A percentile compares a stretch with the other conserved stretches of the same genome.
phyloP scores from a whole-genome alignment of 1,140 invertebrate genomes.

The Pogonognathellus flavescens region DNA sequence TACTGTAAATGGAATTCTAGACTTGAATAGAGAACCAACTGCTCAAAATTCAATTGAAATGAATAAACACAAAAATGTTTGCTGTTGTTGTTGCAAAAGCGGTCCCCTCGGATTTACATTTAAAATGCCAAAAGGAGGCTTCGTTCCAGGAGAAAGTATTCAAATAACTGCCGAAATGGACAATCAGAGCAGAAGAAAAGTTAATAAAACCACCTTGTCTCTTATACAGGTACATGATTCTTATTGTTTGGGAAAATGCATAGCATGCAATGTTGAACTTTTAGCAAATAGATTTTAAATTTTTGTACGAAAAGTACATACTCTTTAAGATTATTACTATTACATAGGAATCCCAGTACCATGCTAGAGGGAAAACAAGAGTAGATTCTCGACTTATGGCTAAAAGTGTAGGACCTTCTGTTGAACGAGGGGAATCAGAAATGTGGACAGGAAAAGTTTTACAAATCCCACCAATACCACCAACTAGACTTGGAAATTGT shows the following conservation, averaged over 20 bases:
- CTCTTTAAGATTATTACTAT: no score
- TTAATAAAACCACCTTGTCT: neutral
- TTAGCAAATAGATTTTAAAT: no score
- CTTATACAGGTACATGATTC: conserved; percentile 53
- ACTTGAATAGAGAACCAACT: conserved; percentile 82
- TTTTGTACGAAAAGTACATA: no score
- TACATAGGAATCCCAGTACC: neutral
- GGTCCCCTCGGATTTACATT: conserved; percentile 73
- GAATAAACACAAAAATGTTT: conserved; percentile 72
- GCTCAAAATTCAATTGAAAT: conserved; percentile 71
- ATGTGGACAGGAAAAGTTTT: conserved; percentile 53
- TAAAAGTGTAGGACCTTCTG: conserved; percentile 1
- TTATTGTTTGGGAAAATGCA: no score
- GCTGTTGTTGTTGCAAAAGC: conserved; percentile 67
- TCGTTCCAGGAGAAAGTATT: conserved; percentile 68
- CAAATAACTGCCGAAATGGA: conserved; percentile 54
- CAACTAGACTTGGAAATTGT: conserved; percentile 58
- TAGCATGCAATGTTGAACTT: no score
- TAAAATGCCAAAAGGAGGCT: conserved; percentile 64
- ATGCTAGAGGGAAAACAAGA: conserved; percentile 53
- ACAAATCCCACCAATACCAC: conserved; percentile 58
- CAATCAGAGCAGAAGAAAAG: conserved; percentile 53
- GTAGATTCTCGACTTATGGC: neutral
- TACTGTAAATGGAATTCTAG: conserved; percentile 85
- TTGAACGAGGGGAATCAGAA: conserved; percentile 58